Percentiles rank a stretch among this genome's conserved stretches.
These are phyloP conservation scores for Ericerus pela DNA, from an alignment of 1,140 invertebrate species.

Conservation along the genomic window DNA sequence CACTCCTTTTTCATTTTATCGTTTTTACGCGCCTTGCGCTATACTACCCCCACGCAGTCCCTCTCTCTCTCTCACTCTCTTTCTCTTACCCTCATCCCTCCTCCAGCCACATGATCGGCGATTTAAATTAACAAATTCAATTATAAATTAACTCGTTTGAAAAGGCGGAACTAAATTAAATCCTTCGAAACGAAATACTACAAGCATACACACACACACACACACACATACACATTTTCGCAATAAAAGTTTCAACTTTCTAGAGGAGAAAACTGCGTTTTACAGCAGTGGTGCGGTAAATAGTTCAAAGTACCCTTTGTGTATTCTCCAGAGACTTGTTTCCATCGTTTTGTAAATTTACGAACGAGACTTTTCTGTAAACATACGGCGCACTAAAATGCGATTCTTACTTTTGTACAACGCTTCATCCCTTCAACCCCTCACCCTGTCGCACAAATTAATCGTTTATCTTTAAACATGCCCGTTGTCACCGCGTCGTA, in stretches of 20 bases:
- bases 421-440: no score
- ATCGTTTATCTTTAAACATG: no score
- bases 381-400: no score
- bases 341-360: no score
- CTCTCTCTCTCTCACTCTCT: not conserved
- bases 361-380: no score
- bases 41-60: no score
- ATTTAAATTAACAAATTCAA: slow-evolving; percentile 24
- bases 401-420: no score
- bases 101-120: not conserved
- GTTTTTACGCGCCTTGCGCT: no score
- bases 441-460: no score
- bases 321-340: slow-evolving; percentile 6
- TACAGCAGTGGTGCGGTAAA: slow-evolving; percentile 6
- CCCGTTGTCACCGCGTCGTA: no score
- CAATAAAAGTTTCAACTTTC: slow-evolving; percentile 2
- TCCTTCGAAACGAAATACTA: slow-evolving; percentile 1
- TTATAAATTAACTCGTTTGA: slow-evolving; percentile 21
- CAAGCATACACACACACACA: no score
- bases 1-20: not conserved
- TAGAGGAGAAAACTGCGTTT: not conserved
- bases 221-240: no score
- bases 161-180: slow-evolving; percentile 12
- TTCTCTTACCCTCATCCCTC: not conserved
- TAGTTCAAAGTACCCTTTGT: slow-evolving; percentile 12